Conservation (phyloP, 2,113 vertebrate species). For the Ariopsis seemanni region DNA sequence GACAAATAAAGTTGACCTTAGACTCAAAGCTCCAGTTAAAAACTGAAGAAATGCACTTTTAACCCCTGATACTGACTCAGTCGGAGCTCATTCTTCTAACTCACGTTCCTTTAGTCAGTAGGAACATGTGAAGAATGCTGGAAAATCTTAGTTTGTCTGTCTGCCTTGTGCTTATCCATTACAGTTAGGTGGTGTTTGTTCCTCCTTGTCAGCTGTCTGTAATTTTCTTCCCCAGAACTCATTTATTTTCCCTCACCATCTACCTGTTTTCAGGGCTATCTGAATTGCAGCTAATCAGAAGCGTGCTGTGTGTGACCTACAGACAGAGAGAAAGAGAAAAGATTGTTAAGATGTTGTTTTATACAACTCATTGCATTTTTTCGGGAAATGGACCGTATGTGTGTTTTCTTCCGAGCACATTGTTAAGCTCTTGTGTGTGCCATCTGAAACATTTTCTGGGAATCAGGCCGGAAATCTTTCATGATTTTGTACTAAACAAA, state of each 20-base stretch:
- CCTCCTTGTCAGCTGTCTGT: background rate
- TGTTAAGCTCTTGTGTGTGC: constrained; percentile 4
- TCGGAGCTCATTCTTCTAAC: background rate
- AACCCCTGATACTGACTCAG: background rate
- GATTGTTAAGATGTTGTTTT: background rate
- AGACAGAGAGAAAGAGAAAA: background rate
- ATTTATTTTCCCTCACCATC: background rate
- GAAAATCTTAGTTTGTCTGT: background rate
- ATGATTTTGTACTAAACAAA: constrained; percentile 17
- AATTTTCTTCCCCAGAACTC: background rate
- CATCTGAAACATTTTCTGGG: constrained; percentile 2
- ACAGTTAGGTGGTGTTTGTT: background rate
- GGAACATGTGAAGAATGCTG: background rate
- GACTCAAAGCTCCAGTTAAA: background rate
- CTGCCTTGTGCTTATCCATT: background rate
- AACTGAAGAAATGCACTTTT: background rate
- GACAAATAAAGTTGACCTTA: background rate
- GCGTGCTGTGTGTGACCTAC: background rate
- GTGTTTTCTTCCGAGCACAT: constrained; percentile 7
- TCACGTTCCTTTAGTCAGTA: background rate
- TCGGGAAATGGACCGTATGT: background rate
- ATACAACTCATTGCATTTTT: background rate
- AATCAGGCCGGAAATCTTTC: constrained; percentile 12
- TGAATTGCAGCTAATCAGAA: constrained; percentile 23
- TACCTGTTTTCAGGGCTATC: too few relatives aligned